Evolutionary conservation across 1,140 invertebrate genomes (phyloP).

Genomic region (Aradophagus sp.): DNA sequence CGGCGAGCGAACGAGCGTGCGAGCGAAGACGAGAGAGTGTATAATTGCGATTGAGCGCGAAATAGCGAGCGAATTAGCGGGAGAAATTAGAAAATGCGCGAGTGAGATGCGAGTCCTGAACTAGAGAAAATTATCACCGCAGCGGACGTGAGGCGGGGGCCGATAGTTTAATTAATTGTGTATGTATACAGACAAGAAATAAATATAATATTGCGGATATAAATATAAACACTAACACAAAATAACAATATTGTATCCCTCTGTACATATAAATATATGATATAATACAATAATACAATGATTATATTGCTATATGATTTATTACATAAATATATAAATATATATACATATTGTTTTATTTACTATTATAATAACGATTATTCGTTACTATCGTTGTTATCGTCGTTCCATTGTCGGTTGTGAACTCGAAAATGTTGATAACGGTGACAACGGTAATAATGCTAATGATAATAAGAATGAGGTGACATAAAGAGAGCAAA

Average conservation of each 20-base stretch:
- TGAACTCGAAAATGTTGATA: conserved; percentile 40
- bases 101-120: conserved; percentile 50
- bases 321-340: conserved; percentile 68
- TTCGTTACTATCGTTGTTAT: conserved; percentile 53
- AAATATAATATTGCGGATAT: conserved; percentile 74
- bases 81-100: conserved; percentile 39
- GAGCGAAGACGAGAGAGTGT: conserved; percentile 23
- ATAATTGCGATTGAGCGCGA: conserved; percentile 7
- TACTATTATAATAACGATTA: conserved; percentile 59
- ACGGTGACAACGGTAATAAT: conserved; percentile 47
- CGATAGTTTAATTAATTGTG: conserved; percentile 73
- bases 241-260: conserved; percentile 73
- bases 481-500: conserved; percentile 49
- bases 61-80: conserved; percentile 19
- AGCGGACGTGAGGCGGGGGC: conserved; percentile 62
- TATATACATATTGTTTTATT: conserved; percentile 69
- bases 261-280: conserved; percentile 75
- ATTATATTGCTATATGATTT: conserved; percentile 74
- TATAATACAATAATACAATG: conserved; percentile 68
- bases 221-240: conserved; percentile 72
- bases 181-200: conserved; percentile 73
- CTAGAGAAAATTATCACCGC: conserved; percentile 56
- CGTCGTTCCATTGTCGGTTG: conserved; percentile 47
- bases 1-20: conserved; percentile 7
- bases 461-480: conserved; percentile 52